Evolutionary conservation across 1,140 invertebrate species (phyloP).

Genomic region (Liolophura sinensis): DNA sequence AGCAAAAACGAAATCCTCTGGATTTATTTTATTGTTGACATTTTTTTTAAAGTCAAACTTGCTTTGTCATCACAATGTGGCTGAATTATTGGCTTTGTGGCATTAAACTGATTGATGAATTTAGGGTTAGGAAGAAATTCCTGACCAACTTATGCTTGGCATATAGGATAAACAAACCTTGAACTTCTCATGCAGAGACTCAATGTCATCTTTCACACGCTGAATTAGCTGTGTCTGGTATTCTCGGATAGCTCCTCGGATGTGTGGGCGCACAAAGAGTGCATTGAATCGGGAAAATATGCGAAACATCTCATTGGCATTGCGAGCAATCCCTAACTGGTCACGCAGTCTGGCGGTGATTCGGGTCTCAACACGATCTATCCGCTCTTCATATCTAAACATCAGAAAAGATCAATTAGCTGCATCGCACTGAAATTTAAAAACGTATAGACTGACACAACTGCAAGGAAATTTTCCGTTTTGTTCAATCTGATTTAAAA

Average conservation of each 20-base stretch:
- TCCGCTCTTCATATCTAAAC: conserved; percentile 88
- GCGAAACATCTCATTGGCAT: conserved; percentile 99
- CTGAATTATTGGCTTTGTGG: too few species aligned
- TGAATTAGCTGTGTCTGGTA: conserved; percentile 99
- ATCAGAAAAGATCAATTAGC: not conserved
- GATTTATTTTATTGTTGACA: too few species aligned
- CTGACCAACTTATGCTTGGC: too few species aligned
- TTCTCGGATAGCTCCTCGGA: conserved; percentile 96
- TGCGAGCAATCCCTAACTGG: conserved; percentile 96
- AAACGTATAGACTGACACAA: not conserved
- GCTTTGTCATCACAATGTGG: too few species aligned
- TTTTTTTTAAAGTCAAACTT: too few species aligned
- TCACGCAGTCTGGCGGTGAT: conserved; percentile 96
- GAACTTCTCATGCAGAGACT: conserved; percentile 96
- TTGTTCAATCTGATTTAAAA: too few species aligned
- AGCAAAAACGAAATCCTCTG: too few species aligned
- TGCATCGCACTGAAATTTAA: not conserved
- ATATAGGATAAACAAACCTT: conserved; percentile 69
- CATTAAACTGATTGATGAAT: too few species aligned
- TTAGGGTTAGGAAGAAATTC: too few species aligned
- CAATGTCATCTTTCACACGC: conserved; percentile 98
- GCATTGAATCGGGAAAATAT: conserved; percentile 99
- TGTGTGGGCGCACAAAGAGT: conserved; percentile 96
- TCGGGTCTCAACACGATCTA: conserved; percentile 94
- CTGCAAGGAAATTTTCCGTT: too few species aligned